Conservation (phyloP, 1,140 invertebrate species). For the Latrodectus geometricus region DNA sequence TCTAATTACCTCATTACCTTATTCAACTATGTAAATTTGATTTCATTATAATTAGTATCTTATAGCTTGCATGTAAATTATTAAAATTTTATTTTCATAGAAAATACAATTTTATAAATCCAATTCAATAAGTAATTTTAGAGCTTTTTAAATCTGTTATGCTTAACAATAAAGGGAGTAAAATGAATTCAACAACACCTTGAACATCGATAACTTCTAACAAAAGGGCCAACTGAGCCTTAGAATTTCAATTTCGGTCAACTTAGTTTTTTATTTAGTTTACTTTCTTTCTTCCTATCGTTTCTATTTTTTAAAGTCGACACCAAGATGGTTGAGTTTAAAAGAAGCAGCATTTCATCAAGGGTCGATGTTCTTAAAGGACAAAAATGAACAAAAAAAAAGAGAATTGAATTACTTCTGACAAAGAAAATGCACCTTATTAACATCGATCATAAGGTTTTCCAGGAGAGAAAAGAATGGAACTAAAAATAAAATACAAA, state of each 20-base stretch:
- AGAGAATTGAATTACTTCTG: constrained; percentile 55
- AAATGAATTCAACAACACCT: constrained; percentile 2
- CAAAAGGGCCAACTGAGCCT: constrained; percentile 26
- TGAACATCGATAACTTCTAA: constrained; percentile 47
- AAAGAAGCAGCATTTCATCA: constrained; percentile 36
- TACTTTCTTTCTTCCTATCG: neutral
- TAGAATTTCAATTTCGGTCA: constrained; percentile 55
- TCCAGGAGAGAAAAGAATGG: neutral
- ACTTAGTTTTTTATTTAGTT: neutral
- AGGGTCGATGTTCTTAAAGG: neutral
- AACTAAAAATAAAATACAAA: neutral
- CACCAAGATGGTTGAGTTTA: constrained; percentile 11
- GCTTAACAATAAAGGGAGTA: constrained; percentile 38
- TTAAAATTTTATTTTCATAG: too few species aligned
- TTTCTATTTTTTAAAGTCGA: neutral
- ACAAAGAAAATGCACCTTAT: constrained; percentile 58
- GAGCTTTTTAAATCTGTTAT: constrained; percentile 6
- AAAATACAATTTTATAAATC: neutral
- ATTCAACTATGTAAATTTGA: too few species aligned
- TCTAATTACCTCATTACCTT: too few species aligned
- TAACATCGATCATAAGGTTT: constrained; percentile 57
- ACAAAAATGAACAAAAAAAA: neutral
- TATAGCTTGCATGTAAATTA: too few species aligned
- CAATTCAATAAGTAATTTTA: constrained; percentile 56
- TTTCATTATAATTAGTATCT: too few species aligned